Percentiles rank a stretch among this genome's conserved stretches.
Conservation (phyloP, 1,140 invertebrate genomes). For the Mercenaria mercenaria region DNA sequence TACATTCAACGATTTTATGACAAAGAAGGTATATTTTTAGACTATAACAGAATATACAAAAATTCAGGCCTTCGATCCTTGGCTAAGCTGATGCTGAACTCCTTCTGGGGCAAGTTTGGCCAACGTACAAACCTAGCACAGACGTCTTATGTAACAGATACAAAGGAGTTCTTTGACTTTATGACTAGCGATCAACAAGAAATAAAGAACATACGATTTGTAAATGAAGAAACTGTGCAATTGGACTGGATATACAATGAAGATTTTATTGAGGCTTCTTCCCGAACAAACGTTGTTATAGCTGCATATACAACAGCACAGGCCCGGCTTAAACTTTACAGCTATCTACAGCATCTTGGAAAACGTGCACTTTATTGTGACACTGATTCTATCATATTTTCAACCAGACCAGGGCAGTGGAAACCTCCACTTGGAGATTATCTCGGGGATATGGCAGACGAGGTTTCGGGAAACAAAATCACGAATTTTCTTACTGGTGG, state of each 20-base stretch:
- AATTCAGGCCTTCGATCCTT: conserved; percentile 78
- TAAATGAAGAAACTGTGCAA: conserved; percentile 26
- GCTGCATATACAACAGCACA: conserved; percentile 84
- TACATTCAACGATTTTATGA: conserved; percentile 75
- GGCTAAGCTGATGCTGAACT: conserved; percentile 72
- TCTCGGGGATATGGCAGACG: not conserved
- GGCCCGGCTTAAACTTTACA: conserved; percentile 83
- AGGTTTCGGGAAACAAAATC: conserved; percentile 36
- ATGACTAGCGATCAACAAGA: conserved; percentile 62
- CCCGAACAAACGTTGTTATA: conserved; percentile 79
- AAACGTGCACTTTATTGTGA: conserved; percentile 83
- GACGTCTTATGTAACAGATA: not conserved
- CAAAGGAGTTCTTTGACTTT: conserved; percentile 71
- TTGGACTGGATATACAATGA: not conserved
- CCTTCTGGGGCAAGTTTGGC: conserved; percentile 41
- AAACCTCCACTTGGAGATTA: not conserved
- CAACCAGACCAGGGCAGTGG: not conserved
- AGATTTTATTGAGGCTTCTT: not conserved
- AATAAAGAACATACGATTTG: conserved; percentile 16
- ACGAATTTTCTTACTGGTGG: conserved; percentile 40
- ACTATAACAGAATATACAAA: conserved; percentile 77
- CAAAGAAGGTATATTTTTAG: conserved; percentile 81
- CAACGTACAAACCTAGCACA: conserved; percentile 23
- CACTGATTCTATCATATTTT: conserved; percentile 84
- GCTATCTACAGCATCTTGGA: conserved; percentile 79